phyloP scores from a whole-genome alignment of 2,888 invertebrate genomes.

The Galeopsomyia nigrocyanea region DNA sequence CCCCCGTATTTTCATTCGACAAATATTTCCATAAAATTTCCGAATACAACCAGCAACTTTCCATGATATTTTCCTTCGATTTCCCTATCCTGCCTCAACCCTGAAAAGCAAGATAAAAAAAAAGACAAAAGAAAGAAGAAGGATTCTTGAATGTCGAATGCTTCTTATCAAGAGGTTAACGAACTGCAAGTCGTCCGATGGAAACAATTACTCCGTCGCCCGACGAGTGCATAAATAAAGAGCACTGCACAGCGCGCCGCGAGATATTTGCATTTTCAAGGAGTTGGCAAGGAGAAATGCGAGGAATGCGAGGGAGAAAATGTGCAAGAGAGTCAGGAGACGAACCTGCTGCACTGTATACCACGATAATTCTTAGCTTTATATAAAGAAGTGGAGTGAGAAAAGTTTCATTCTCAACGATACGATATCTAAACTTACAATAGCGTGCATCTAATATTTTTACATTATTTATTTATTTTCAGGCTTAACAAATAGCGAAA shows the following conservation, averaged over 20 bases:
- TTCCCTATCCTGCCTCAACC: no score
- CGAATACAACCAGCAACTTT: no score
- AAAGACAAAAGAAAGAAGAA: constrained; percentile 26
- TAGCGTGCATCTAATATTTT: no score
- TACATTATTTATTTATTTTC: no score
- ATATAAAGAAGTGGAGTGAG: no score
- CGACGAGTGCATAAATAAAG: constrained; percentile 59
- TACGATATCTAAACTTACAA: no score
- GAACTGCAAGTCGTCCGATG: constrained; percentile 35
- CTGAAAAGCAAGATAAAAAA: background rate
- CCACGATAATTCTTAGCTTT: no score
- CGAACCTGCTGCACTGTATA: background rate
- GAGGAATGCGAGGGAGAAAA: constrained; percentile 26
- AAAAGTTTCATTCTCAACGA: no score
- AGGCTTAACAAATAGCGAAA: no score
- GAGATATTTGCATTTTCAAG: constrained; percentile 40
- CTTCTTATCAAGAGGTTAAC: constrained; percentile 3
- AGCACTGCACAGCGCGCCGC: constrained; percentile 9
- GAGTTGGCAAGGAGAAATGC: background rate
- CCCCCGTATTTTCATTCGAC: no score
- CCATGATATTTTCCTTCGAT: no score
- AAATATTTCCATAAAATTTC: no score
- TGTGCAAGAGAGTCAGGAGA: background rate
- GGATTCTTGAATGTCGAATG: constrained; percentile 41
- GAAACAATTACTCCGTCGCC: constrained; percentile 57